A percentile compares a stretch with the other conserved stretches of the same genome.
phyloP scores from a whole-genome alignment of 2,888 invertebrate genomes.

The Eledona agricola region DNA sequence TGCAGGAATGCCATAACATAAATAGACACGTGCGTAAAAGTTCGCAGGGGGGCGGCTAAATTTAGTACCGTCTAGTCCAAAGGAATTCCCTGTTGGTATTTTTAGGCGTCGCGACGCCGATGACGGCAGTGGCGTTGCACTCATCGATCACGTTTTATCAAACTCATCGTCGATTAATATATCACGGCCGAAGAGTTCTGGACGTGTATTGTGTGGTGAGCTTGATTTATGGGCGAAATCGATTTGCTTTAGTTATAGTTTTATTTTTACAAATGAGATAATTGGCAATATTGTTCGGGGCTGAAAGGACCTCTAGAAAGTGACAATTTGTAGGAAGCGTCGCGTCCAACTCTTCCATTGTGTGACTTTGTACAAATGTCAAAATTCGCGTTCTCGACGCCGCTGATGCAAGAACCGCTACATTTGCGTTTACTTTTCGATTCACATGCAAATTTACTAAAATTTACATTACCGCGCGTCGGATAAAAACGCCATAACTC shows the following conservation, averaged over 20 bases:
- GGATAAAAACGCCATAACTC: too few relatives aligned
- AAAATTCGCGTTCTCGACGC: too few relatives aligned
- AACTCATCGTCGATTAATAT: slow-evolving; percentile 35
- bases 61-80: slow-evolving; percentile 48
- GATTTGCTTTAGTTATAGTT: neutral
- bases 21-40: slow-evolving; percentile 38
- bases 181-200: slow-evolving; percentile 13
- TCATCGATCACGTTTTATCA: slow-evolving; percentile 44
- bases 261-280: neutral
- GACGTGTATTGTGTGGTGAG: slow-evolving; percentile 3
- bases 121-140: slow-evolving; percentile 42
- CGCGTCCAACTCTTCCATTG: too few relatives aligned
- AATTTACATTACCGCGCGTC: too few relatives aligned
- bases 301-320: too few relatives aligned
- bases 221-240: slow-evolving; percentile 14
- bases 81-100: slow-evolving; percentile 54
- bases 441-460: too few relatives aligned
- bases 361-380: too few relatives aligned
- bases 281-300: slow-evolving; percentile 1
- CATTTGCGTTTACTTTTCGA: too few relatives aligned
- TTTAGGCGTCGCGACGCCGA: slow-evolving; percentile 50
- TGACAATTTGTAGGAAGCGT: too few relatives aligned
- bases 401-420: too few relatives aligned
- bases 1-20: neutral
- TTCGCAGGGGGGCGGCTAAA: slow-evolving; percentile 54